Percentiles rank a stretch among this genome's conserved stretches.
These are phyloP conservation scores for Erebia aethiops DNA, from an alignment of 2,888 invertebrate species.

Conservation along the genomic window DNA sequence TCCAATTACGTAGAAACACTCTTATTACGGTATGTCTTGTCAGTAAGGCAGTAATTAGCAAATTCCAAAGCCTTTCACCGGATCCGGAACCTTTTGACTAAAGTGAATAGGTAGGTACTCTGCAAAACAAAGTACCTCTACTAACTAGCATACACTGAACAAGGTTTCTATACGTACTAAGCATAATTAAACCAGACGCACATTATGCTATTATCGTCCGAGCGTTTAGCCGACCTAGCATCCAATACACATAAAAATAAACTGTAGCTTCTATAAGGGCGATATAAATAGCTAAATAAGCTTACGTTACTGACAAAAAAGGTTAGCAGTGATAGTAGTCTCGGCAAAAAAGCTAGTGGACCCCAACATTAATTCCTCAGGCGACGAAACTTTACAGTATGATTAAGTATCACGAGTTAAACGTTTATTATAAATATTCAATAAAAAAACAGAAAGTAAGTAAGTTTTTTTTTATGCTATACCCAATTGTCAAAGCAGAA, in stretches of 20 bases:
- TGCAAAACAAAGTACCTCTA: no score
- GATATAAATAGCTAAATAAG: neutral
- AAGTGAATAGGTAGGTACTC: no score
- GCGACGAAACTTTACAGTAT: no score
- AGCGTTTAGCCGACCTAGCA: neutral
- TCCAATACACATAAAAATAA: neutral
- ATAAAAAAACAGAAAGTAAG: no score
- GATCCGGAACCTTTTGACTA: neutral
- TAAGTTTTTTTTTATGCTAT: no score
- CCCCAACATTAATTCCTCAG: no score
- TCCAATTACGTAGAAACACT: neutral
- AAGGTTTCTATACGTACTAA: neutral
- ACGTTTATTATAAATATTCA: no score
- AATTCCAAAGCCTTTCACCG: neutral
- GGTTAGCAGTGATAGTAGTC: no score
- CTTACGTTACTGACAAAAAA: no score
- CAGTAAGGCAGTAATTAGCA: neutral
- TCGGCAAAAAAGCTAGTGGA: no score
- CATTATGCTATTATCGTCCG: neutral
- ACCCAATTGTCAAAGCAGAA: no score
- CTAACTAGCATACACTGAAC: neutral
- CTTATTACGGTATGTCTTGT: neutral
- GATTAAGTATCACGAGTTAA: no score
- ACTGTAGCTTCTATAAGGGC: neutral
- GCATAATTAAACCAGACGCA: neutral